A percentile compares a stretch with the other conserved stretches of the same genome.
Evolutionary conservation across 2,113 vertebrate species (phyloP).

Genomic region (Rynchops niger): DNA sequence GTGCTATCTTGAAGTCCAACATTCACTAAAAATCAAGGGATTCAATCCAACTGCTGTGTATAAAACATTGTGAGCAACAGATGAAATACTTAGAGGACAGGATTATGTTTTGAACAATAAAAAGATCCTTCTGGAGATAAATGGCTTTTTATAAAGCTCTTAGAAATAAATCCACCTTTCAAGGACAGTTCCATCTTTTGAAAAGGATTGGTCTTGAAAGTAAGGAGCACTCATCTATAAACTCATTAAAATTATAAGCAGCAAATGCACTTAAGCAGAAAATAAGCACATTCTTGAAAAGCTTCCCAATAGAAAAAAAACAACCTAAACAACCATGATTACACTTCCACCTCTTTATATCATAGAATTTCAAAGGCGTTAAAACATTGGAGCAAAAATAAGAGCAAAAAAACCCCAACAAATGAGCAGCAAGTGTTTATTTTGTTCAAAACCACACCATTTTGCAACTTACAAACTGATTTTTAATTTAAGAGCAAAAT

Average conservation of each 20-base stretch:
- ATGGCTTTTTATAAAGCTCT: not conserved
- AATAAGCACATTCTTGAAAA: conserved; percentile 23
- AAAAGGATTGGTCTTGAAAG: conserved; percentile 28
- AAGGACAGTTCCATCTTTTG: not conserved
- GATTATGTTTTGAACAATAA: not conserved
- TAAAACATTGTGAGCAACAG: not conserved
- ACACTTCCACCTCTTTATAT: not conserved
- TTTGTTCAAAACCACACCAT: not conserved
- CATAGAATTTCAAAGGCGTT: not conserved
- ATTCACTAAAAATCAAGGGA: conserved; percentile 16
- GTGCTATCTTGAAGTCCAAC: not conserved
- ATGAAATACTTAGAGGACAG: not conserved
- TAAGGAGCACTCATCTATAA: conserved; percentile 36
- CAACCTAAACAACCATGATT: not conserved
- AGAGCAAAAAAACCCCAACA: not conserved
- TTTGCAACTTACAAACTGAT: not conserved
- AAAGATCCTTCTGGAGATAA: not conserved
- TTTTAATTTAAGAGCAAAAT: not conserved
- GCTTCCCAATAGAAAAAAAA: conserved; percentile 2
- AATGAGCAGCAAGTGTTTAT: not conserved
- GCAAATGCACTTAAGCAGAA: conserved; percentile 39
- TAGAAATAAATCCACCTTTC: not conserved
- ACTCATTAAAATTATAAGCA: conserved; percentile 39
- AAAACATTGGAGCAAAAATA: not conserved
- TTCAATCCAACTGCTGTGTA: not conserved